A percentile compares a stretch with the other conserved stretches of the same genome.
These are phyloP conservation scores for Venustoraphidia nigricollis DNA, from an alignment of 2,888 invertebrate species.

Conservation along the genomic window DNA sequence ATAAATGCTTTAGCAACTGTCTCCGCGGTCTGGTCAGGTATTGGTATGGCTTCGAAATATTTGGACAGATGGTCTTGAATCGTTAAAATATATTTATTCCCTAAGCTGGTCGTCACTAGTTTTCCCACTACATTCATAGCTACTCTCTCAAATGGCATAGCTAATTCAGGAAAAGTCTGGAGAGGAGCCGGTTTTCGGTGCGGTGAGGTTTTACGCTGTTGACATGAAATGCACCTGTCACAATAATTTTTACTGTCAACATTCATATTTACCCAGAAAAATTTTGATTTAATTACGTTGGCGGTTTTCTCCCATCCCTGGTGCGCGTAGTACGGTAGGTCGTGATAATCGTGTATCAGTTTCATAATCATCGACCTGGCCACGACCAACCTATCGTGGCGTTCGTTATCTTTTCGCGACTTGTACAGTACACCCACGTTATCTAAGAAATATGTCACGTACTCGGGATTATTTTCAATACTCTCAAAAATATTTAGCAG, in stretches of 20 bases:
- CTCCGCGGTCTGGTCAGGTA: neutral
- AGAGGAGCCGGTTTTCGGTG: constrained; percentile 4
- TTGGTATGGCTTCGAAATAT: constrained; percentile 15
- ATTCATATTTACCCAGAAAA: constrained; percentile 6
- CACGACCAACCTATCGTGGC: constrained; percentile 4
- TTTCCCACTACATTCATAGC: constrained; percentile 18
- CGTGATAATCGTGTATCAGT: constrained; percentile 3
- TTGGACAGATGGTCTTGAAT: constrained; percentile 15
- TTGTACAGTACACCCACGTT: constrained; percentile 4
- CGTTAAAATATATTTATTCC: constrained; percentile 17
- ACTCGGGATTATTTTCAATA: neutral
- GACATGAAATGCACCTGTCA: constrained; percentile 5
- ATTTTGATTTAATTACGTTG: neutral
- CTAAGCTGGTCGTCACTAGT: constrained; percentile 10
- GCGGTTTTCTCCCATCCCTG: constrained; percentile 1
- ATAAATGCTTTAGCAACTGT: neutral
- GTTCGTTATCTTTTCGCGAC: neutral
- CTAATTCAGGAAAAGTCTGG: neutral
- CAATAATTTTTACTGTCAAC: neutral
- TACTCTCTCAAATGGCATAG: constrained; percentile 1
- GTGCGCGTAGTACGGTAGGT: constrained; percentile 5
- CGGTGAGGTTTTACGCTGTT: constrained; percentile 4
- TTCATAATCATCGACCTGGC: constrained; percentile 3
- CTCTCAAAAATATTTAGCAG: neutral
- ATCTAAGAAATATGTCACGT: constrained; percentile 2